Evolutionary conservation across 2,113 vertebrate species (phyloP).

Genomic region (Fukomys damarensis): DNA sequence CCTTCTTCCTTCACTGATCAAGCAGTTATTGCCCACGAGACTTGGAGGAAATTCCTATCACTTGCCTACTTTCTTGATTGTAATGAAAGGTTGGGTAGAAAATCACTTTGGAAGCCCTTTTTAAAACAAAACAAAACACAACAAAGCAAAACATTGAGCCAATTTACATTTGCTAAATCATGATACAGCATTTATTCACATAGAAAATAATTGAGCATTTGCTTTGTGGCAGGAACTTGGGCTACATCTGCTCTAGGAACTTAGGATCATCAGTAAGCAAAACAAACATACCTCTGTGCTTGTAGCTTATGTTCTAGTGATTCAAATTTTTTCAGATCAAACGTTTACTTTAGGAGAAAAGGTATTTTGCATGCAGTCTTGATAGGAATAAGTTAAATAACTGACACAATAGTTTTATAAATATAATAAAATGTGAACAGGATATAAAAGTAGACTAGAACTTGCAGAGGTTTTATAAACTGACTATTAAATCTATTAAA

Average conservation of each 20-base stretch:
- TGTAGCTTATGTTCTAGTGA: not conserved
- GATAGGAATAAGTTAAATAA: slow-evolving; percentile 59
- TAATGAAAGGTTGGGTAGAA: not conserved
- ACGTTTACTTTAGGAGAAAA: not conserved
- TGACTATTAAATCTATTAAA: not conserved
- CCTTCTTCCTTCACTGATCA: not conserved
- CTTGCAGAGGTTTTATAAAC: slow-evolving; percentile 19
- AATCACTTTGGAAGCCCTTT: not conserved
- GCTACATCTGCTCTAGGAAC: not conserved
- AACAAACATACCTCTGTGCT: not conserved
- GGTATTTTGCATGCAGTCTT: not conserved
- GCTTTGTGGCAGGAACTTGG: not conserved
- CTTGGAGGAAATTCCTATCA: not conserved
- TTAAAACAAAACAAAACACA: not conserved
- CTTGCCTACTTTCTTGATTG: slow-evolving; percentile 19
- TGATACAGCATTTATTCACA: not conserved
- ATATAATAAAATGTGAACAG: not conserved
- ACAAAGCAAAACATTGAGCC: not conserved
- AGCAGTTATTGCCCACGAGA: not conserved
- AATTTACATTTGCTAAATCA: slow-evolving; percentile 49
- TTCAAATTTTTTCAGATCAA: not conserved
- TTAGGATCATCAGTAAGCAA: not conserved
- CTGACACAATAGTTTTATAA: slow-evolving; percentile 21
- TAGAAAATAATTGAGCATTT: not conserved
- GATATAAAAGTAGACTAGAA: not conserved